phyloP scores from a whole-genome alignment of 1,140 invertebrate species.

The Hydropsyche tenuis region DNA sequence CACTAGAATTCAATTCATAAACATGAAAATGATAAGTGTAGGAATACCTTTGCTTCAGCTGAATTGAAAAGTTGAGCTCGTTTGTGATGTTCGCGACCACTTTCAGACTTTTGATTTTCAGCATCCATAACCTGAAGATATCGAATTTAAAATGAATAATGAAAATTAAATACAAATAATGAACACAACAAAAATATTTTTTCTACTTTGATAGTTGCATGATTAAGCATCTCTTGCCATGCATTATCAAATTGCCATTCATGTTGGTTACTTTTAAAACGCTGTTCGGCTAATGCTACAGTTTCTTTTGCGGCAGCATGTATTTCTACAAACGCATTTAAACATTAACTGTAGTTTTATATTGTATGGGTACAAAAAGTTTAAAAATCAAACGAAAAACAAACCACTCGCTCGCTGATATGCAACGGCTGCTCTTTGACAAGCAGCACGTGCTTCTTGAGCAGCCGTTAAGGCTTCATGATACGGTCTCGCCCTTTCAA shows the following conservation, averaged over 20 bases:
- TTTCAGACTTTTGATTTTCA: conserved; percentile 85
- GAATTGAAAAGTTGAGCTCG: conserved; percentile 77
- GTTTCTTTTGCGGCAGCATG: conserved; percentile 96
- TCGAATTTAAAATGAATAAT: conserved; percentile 45
- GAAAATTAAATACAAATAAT: conserved; percentile 4
- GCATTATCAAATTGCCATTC: conserved; percentile 86
- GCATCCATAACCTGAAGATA: conserved; percentile 88
- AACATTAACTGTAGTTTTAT: too few relatives aligned
- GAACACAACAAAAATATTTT: background rate
- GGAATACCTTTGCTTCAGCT: conserved; percentile 74
- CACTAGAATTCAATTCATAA: background rate
- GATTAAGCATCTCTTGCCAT: conserved; percentile 95
- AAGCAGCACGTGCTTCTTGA: conserved; percentile 77
- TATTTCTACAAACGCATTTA: conserved; percentile 74
- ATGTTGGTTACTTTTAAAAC: conserved; percentile 80
- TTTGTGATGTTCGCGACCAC: conserved; percentile 83
- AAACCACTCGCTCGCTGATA: conserved; percentile 92
- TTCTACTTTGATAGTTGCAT: conserved; percentile 83
- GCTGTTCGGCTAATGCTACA: conserved; percentile 88
- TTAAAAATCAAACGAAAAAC: conserved; percentile 19
- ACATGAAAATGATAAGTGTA: background rate
- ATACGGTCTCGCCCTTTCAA: conserved; percentile 86
- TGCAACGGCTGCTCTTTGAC: conserved; percentile 87
- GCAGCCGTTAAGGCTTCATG: conserved; percentile 74
- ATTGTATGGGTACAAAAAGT: too few relatives aligned